Base-by-base conservation (phyloP, 2,113 vertebrate species). In the Spermophilus dauricus region DNA sequence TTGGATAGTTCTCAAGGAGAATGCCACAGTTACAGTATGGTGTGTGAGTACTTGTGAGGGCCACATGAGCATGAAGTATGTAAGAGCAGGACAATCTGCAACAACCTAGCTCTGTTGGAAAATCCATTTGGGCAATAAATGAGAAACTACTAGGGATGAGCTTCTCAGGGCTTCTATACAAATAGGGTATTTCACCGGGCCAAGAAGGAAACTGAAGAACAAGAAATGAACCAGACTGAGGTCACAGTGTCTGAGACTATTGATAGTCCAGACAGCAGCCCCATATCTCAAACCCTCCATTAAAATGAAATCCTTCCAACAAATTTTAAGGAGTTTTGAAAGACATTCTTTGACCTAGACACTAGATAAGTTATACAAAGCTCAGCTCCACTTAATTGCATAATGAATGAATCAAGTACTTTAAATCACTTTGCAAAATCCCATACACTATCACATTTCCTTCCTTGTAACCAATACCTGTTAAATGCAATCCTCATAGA, bases 291-390 rank as follows among this genome's bases (percentile, higher is more conserved):
- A 85, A 65, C 2, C 53, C 32, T 42, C 86, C 37, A 89, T 96
- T 96, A 96, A 93, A 94, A 84, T 86, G 61, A 91, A 97, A 96
- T 91, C 8, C 14, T 97, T 96, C 88, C 56, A 84, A 17, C 67
- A 70, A 92, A 92, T 91, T 96, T 91, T 53, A 83, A 24, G 63
- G 69, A 95, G 75, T 94, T 98, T 96, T 95, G 94, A 98, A 98
- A 98, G 97, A 94, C 97, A 95, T 96, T 96, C 73, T 97, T 95
- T 98, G 96, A 97, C 96, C 92, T 95, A 97, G 92, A 94, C 85
- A 76, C 82, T 37, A 94, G 82, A 80, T 80, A 97, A 89, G 85
- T 97, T 97, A 97, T 96, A 96, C 39, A 91, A 90, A 97, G 92
- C 90, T 93, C 96, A 97, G 69, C 88, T 86, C 72, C 78, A 91